phyloP scores from a whole-genome alignment of 2,888 invertebrate genomes.

The Hemithea aestivaria region DNA sequence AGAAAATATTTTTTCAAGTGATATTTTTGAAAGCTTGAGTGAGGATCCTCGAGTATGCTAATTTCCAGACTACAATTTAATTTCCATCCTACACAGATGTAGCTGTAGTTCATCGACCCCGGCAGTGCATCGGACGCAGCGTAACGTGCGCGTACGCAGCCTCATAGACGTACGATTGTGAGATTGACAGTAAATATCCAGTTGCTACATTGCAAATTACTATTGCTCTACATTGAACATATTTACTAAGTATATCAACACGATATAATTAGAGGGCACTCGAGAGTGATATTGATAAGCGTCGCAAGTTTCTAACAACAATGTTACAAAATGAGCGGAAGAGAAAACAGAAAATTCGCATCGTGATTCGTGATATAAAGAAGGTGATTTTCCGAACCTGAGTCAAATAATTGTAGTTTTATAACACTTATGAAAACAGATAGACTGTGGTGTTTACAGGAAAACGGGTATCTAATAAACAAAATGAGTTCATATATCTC shows the following conservation, averaged over 20 bases:
- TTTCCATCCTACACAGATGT: slow-evolving; percentile 21
- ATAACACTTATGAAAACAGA: too few species aligned
- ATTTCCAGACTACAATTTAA: slow-evolving; percentile 15
- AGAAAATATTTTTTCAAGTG: too few species aligned
- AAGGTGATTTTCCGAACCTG: too few species aligned
- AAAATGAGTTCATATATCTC: slow-evolving; percentile 1
- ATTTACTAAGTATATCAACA: slow-evolving; percentile 5
- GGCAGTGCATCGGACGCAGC: slow-evolving; percentile 48
- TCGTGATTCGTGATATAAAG: too few species aligned
- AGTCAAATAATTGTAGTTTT: too few species aligned
- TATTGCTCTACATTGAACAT: slow-evolving; percentile 25
- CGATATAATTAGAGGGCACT: too few species aligned
- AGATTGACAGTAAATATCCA: slow-evolving; percentile 50
- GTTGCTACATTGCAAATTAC: slow-evolving; percentile 34
- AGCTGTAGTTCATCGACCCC: slow-evolving; percentile 55
- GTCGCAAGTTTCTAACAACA: too few species aligned
- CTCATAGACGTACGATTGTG: slow-evolving; percentile 50
- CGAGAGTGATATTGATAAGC: too few species aligned
- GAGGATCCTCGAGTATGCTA: slow-evolving; percentile 14
- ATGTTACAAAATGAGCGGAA: too few species aligned
- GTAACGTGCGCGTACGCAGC: slow-evolving; percentile 52
- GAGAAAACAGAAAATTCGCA: too few species aligned
- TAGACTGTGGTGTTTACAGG: too few species aligned
- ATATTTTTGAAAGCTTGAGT: slow-evolving; percentile 6
- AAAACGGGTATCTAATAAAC: too few species aligned